Evolutionary conservation across 2,113 vertebrate species (phyloP).

Genomic region (Recurvirostra avosetta): DNA sequence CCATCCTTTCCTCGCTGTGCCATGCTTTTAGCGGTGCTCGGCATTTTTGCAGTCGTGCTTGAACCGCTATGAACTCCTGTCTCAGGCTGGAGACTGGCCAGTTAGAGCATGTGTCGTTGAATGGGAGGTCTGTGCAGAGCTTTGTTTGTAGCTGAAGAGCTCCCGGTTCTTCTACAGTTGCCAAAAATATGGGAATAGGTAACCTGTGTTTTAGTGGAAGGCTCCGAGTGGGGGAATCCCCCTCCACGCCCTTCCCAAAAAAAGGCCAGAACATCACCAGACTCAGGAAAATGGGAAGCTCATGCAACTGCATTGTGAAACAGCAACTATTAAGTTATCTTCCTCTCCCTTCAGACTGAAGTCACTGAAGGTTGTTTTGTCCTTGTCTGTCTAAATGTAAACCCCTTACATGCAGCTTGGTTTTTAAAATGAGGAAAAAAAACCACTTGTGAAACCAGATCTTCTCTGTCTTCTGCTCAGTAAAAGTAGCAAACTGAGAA

Average conservation of each 20-base stretch:
- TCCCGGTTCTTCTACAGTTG: not conserved
- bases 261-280: not conserved
- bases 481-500: not conserved
- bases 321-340: not conserved
- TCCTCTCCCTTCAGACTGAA: not conserved
- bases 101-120: accelerated
- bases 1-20: not conserved
- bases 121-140: not conserved
- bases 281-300: not conserved
- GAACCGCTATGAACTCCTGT: not conserved
- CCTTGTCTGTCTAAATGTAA: not conserved
- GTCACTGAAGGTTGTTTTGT: not conserved
- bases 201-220: not conserved
- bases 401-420: not conserved
- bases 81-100: not conserved
- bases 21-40: accelerated
- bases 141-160: not conserved
- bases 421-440: not conserved
- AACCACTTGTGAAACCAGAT: not conserved
- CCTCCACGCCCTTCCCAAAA: accelerated
- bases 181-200: not conserved
- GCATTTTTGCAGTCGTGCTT: not conserved
- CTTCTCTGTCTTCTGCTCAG: not conserved
- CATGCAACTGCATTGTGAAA: not conserved
- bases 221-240: not conserved